A percentile compares a stretch with the other conserved stretches of the same genome.
These are phyloP conservation scores for Nautilus pompilius DNA, from an alignment of 1,140 invertebrate species.

Conservation along the genomic window DNA sequence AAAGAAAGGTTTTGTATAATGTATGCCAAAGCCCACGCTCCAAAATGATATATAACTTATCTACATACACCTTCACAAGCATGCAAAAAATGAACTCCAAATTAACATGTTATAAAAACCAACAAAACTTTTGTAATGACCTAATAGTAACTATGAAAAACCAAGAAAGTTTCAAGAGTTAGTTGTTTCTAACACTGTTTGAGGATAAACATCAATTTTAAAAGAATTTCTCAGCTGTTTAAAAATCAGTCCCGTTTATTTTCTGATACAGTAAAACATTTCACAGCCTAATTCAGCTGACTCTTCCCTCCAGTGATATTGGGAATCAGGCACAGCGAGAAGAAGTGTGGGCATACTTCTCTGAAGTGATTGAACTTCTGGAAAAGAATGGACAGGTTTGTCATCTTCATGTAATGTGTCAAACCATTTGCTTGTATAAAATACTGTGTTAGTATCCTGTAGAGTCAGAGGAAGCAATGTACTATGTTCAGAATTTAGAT, in stretches of 20 bases:
- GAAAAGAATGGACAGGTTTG: constrained; percentile 33
- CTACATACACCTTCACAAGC: no score
- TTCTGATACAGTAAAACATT: constrained; percentile 34
- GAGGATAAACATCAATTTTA: not conserved
- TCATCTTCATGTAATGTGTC: not conserved
- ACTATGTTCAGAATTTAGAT: not conserved
- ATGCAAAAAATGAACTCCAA: no score
- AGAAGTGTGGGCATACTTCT: constrained; percentile 41
- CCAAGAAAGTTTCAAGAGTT: not conserved
- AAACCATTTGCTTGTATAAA: not conserved
- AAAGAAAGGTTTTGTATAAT: no score
- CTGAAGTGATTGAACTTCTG: constrained; percentile 42
- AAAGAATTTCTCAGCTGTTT: not conserved
- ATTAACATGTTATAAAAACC: no score
- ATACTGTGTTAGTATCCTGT: not conserved
- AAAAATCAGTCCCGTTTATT: not conserved
- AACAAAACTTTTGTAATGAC: no score
- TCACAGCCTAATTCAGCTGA: constrained; percentile 41
- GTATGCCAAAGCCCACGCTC: no score
- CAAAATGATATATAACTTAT: no score
- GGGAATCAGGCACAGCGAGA: constrained; percentile 16
- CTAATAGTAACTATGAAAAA: not conserved
- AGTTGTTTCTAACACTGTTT: not conserved
- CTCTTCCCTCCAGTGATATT: constrained; percentile 13
- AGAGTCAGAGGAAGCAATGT: not conserved